Conservation (phyloP, 2,797 vertebrate species). For the Alca torda region DNA sequence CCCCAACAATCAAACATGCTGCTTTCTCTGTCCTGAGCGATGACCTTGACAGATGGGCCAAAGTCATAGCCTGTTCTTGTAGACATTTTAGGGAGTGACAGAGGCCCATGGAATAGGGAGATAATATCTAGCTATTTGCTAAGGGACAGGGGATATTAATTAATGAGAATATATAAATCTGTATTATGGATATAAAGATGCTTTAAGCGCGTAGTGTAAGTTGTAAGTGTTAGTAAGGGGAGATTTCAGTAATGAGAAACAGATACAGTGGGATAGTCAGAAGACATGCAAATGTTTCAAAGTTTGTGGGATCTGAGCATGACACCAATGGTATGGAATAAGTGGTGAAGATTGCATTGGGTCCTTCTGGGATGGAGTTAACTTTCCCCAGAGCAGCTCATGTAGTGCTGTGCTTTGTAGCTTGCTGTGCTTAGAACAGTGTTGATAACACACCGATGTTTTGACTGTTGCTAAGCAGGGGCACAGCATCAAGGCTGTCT, state of each 20-base stretch:
- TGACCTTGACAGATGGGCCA: not conserved
- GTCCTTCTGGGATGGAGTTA: not conserved
- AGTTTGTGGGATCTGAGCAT: not conserved
- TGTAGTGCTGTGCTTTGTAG: not conserved
- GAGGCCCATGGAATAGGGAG: not conserved
- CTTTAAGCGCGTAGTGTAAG: not conserved
- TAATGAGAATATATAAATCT: not conserved
- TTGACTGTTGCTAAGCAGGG: not conserved
- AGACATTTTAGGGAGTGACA: not conserved
- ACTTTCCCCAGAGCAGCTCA: not conserved
- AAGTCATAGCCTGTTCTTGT: not conserved
- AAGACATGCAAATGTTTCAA: not conserved
- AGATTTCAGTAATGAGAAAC: not conserved
- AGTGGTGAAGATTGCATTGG: too few relatives aligned
- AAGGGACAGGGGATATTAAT: not conserved
- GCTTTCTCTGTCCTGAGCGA: not conserved
- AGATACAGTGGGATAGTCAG: not conserved
- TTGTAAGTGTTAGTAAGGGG: not conserved
- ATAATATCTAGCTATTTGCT: not conserved
- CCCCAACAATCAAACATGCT: not conserved
- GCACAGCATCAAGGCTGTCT: not conserved
- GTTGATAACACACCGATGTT: not conserved
- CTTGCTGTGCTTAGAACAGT: not conserved
- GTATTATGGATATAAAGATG: not conserved
- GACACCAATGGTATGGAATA: too few relatives aligned